Base-by-base conservation (phyloP, 2,113 vertebrate species). In the Sigmodon hispidus region DNA sequence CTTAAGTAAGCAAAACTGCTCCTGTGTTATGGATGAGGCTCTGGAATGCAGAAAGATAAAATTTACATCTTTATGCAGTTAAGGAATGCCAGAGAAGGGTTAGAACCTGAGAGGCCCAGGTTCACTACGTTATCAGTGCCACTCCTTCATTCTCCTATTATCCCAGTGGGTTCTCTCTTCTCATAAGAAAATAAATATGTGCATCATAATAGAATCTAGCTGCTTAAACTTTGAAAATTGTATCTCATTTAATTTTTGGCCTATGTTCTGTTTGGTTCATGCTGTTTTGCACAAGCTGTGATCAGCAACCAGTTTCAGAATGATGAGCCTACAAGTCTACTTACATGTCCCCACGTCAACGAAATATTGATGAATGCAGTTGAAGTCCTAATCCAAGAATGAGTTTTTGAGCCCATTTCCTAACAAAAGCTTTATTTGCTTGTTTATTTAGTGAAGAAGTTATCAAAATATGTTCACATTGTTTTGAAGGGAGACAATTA, bases 381-480 rank as follows among this genome's bases (percentile, higher is more conserved):
- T 69, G 43, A 93, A 2, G 45, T 40, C 31, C 61, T 63, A 77
- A 63, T 12, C 9, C 65, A 93, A 40, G 24, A 87, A n/a, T 45
- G 22, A 24, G 24, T 61, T 90, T 89, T 70, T 72, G 31, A 48
- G 43, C 45, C 48, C n/a, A 17, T 89, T 88, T 91, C n/a, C 65
- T 77, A 55, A 65, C n/a, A 83, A 85, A 94, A 94, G 12, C 6
- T 81, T 52, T 43, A 4, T 87, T 97, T 95, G 88, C 88, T 94
- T 96, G 88, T 92, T 93, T 91, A 31, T 87, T 97, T 73, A 73
- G 81, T 67, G 50, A 88, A 93, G 72, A 96, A 40, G 4, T 24
- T 83, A 89, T 50, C 16, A 86, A 93, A 90, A 80, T 83, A 57
- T 13, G 80, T 84, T 88, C n/a, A 57, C 2, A 90, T 40, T 50